Evolutionary conservation across 2,113 vertebrate species (phyloP), one percentile per base, ranked within the genome.

Genomic region (Corythoichthys intestinalis): DNA sequence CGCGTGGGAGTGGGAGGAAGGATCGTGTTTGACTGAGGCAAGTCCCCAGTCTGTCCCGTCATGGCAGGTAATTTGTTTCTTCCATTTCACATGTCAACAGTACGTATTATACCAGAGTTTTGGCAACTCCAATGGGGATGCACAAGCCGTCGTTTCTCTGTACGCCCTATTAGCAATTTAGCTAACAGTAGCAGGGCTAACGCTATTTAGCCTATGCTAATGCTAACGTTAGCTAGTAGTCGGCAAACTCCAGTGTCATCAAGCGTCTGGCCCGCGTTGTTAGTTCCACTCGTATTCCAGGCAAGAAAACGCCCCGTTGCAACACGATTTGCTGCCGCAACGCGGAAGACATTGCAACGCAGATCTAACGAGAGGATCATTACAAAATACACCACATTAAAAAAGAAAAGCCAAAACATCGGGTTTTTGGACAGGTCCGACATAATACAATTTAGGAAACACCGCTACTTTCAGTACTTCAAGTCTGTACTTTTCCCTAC

Each of bases 31-130:
- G 83, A 84, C 77, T 74, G 80, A 86, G 88, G 66, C 69, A 57
- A 88, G 86, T 83, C 77, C 88, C 84, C 86, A 81, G 86, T 83
- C 75, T 89, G 86, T 90, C 88, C 88, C 88, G 69, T 84, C 89
- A 92, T 93, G 92, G 92, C 92, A 93, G 92, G 92, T 93, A 91
- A 85, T 56, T 65, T 34, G 61, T 1, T 61, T 46, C 1, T 52
- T 72, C 10, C 11, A 17, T 46, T 48, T 46, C 56, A 50, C 66
- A 44, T 17, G 10, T 4, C 14, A 59, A 64, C 65, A 61, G 10
- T 10, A 8, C 37, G 12, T 17, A n/a, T 60, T 44, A 6, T 4
- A 7, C 3, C n/a, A 49, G 41, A 1, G 14, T 41, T 41, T 57
- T 53, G 14, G 14, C 5, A 41, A n/a, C 6, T 13, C 28, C 37